Conservation (phyloP, 2,797 vertebrate genomes). For the Melanotaenia parkinsoni region DNA sequence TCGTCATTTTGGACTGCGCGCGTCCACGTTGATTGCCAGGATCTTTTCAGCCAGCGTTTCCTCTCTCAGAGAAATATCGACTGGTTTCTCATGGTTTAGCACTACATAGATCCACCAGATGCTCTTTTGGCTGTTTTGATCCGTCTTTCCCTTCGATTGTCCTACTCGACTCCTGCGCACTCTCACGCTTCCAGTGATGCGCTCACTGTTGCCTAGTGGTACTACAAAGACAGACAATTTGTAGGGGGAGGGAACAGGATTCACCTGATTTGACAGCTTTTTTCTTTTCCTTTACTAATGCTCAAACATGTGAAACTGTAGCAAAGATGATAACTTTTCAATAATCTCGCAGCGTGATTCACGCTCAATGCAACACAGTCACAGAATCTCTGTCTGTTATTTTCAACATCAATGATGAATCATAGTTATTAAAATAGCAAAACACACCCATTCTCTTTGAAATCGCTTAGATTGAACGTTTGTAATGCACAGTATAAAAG, state of each 20-base stretch:
- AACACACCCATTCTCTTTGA: neutral
- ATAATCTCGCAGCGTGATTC: conserved; percentile 16
- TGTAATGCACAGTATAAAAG: neutral
- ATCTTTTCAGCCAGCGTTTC: conserved; percentile 31
- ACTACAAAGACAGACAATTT: conserved; percentile 74
- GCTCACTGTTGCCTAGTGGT: conserved; percentile 77
- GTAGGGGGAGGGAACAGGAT: conserved; percentile 60
- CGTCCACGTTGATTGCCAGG: conserved; percentile 59
- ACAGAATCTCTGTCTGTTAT: neutral
- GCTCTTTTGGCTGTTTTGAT: conserved; percentile 49
- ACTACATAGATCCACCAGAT: conserved; percentile 59
- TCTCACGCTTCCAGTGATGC: conserved; percentile 77
- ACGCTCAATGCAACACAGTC: neutral
- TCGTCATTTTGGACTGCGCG: conserved; percentile 74
- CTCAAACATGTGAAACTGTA: conserved; percentile 50
- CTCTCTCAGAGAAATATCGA: conserved; percentile 51
- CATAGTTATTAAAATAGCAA: neutral
- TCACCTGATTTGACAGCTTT: conserved; percentile 57
- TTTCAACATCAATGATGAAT: neutral
- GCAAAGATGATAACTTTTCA: conserved; percentile 36
- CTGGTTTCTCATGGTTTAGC: conserved; percentile 53
- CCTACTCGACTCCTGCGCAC: conserved; percentile 81
- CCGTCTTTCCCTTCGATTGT: conserved; percentile 60
- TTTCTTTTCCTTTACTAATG: conserved; percentile 30
- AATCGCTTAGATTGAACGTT: conserved; percentile 3